Conservation (phyloP, 2,113 vertebrate genomes). For the Trochalopteron elliotii region DNA sequence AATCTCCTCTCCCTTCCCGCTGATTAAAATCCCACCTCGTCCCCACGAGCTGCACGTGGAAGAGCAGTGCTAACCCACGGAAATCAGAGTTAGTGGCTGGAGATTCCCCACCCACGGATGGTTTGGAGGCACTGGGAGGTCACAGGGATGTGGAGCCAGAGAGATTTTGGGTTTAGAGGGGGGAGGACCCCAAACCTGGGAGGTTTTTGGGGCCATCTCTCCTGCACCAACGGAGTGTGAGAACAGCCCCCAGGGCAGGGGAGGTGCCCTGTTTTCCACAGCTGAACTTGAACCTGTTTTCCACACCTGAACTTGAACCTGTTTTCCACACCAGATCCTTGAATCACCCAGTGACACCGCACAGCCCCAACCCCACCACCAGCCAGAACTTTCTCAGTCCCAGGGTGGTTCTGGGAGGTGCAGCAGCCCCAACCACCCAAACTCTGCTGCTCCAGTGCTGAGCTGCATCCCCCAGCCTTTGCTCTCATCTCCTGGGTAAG, state of each 20-base stretch:
- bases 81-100: not conserved
- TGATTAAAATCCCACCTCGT: not conserved
- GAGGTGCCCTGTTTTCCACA: not conserved
- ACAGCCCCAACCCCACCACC: not conserved
- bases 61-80: not conserved
- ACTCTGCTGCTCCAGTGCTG: not conserved
- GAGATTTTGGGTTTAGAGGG: not conserved
- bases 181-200: not conserved
- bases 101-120: fast-evolving
- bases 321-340: not conserved
- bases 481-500: not conserved
- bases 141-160: fast-evolving
- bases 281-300: no score
- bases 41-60: not conserved
- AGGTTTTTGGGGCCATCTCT: not conserved
- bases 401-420: not conserved
- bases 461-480: not conserved
- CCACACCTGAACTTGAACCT: no score
- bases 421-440: not conserved
- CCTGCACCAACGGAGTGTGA: not conserved
- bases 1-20: not conserved
- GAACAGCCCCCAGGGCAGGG: not conserved
- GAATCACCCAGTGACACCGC: not conserved
- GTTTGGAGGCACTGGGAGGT: fast-evolving
- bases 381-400: not conserved